These are phyloP conservation scores for Leptoclinus maculatus DNA, from an alignment of 2,797 vertebrate species.

Conservation along the genomic window DNA sequence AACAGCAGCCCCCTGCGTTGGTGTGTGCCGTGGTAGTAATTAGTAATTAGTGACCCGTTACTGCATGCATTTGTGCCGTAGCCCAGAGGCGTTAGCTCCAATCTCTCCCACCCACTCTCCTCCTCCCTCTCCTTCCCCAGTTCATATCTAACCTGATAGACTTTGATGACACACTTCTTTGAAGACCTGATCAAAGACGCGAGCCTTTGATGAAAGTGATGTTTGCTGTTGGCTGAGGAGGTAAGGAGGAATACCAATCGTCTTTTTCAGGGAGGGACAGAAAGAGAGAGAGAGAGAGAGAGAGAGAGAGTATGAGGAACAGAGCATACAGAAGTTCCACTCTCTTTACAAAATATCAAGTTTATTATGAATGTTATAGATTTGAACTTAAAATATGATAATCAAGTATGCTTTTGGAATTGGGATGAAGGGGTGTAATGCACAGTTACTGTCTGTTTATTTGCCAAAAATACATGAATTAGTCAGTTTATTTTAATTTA, in stretches of 20 bases:
- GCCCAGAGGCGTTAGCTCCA: slow-evolving; percentile 62
- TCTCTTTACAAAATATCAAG: background rate
- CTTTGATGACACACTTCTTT: slow-evolving; percentile 85
- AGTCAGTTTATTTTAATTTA: background rate
- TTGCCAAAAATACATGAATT: background rate
- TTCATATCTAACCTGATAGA: slow-evolving; percentile 83
- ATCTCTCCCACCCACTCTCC: slow-evolving; percentile 23
- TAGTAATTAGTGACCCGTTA: slow-evolving; percentile 79
- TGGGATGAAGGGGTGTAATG: too few relatives aligned
- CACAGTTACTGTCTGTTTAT: background rate
- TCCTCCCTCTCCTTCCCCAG: slow-evolving; percentile 47
- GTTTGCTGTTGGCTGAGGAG: slow-evolving; percentile 79
- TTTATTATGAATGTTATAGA: background rate
- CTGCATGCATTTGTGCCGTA: slow-evolving; percentile 52
- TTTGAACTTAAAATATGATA: background rate
- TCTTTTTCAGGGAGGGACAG: slow-evolving; percentile 45
- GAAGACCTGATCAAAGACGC: slow-evolving; percentile 86
- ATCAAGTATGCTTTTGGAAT: background rate
- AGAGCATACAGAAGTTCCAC: background rate
- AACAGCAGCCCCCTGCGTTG: slow-evolving; percentile 24
- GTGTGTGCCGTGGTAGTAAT: slow-evolving; percentile 65
- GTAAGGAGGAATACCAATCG: slow-evolving; percentile 77
- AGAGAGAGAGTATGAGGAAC: slow-evolving; percentile 17
- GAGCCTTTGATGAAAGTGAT: slow-evolving; percentile 81
- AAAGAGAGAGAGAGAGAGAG: slow-evolving; percentile 30